Evolutionary conservation across 2,797 vertebrate species (phyloP).

Genomic region (Austrolebias charrua): DNA sequence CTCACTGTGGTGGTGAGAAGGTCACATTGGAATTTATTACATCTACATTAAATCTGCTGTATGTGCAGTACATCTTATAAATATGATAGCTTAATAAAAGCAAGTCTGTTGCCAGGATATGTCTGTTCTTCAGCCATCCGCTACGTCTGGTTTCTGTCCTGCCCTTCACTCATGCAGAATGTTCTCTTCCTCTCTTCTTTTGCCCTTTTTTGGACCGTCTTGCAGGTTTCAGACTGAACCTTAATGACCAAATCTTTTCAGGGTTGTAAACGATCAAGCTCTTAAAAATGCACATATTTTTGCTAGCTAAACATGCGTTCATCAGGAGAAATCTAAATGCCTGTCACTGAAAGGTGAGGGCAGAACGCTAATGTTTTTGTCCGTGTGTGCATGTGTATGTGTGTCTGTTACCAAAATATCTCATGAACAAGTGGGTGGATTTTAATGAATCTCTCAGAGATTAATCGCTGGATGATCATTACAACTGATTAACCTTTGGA

Average conservation of each 20-base stretch:
- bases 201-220: slow-evolving; percentile 66
- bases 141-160: slow-evolving; percentile 65
- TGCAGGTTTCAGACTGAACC: slow-evolving; percentile 12
- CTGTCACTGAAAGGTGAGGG: too few relatives aligned
- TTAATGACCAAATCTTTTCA: neutral
- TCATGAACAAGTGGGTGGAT: too few relatives aligned
- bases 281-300: too few relatives aligned
- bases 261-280: too few relatives aligned
- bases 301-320: too few relatives aligned
- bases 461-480: too few relatives aligned
- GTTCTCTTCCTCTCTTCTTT: slow-evolving; percentile 60
- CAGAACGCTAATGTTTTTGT: too few relatives aligned
- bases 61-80: slow-evolving; percentile 40
- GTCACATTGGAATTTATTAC: slow-evolving; percentile 21
- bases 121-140: slow-evolving; percentile 46
- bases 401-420: too few relatives aligned
- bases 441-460: too few relatives aligned
- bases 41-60: slow-evolving; percentile 29
- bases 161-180: slow-evolving; percentile 57
- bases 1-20: slow-evolving; percentile 40
- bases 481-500: too few relatives aligned
- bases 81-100: slow-evolving; percentile 22
- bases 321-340: too few relatives aligned
- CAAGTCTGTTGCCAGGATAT: slow-evolving; percentile 21
- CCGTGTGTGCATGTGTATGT: too few relatives aligned